These are phyloP conservation scores for Ellobius talpinus DNA, from an alignment of 2,113 vertebrate species.

Conservation along the genomic window DNA sequence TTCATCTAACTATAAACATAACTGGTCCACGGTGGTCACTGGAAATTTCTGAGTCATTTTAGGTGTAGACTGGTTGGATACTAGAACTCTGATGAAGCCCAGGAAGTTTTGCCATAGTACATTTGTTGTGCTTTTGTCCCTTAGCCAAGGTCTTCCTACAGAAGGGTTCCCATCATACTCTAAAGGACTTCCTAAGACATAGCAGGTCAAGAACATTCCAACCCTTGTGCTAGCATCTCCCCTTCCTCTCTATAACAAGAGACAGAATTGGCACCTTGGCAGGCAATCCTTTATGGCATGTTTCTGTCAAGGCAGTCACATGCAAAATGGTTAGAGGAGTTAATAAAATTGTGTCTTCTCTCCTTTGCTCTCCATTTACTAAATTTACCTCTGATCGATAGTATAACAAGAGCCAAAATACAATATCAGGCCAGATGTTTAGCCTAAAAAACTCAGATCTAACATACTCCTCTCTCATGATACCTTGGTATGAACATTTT, in stretches of 20 bases:
- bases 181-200: neutral
- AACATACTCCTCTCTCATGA: neutral
- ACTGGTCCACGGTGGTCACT: neutral
- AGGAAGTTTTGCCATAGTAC: neutral
- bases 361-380: neutral
- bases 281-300: neutral
- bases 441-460: neutral
- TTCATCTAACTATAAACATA: neutral
- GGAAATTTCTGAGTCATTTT: neutral
- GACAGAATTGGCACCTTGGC: neutral
- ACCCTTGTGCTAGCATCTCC: neutral
- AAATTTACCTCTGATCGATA: neutral
- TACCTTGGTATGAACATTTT: neutral
- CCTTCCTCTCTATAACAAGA: neutral
- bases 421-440: neutral
- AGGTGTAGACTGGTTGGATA: neutral
- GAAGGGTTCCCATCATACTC: neutral
- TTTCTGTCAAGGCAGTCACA: neutral
- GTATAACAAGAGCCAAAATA: neutral
- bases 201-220: neutral
- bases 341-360: neutral
- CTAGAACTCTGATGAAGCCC: neutral
- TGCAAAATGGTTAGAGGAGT: neutral
- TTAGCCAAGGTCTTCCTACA: neutral
- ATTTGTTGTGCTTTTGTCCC: neutral